phyloP scores from a whole-genome alignment of 2,113 vertebrate species.

The Platycercus adscitus region DNA sequence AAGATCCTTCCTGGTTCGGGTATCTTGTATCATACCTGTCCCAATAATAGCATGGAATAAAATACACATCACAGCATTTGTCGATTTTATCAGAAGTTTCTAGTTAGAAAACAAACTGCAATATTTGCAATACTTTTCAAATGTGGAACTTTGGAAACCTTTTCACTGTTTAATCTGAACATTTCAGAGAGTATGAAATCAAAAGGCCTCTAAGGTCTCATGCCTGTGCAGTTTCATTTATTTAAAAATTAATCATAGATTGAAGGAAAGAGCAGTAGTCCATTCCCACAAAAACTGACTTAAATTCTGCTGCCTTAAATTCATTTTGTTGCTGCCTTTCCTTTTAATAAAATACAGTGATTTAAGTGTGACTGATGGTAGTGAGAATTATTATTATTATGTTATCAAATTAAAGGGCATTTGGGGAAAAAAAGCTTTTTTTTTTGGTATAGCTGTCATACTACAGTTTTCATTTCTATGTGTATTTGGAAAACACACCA shows the following conservation, averaged over 20 bases:
- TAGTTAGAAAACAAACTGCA: background rate
- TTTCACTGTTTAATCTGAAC: background rate
- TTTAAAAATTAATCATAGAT: slow-evolving; percentile 53
- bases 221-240: slow-evolving; percentile 34
- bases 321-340: background rate
- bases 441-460: background rate
- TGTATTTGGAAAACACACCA: background rate
- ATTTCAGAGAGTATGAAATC: background rate
- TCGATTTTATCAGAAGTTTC: background rate
- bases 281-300: slow-evolving; percentile 27
- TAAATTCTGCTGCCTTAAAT: slow-evolving; percentile 22
- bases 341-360: slow-evolving; percentile 9
- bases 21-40: background rate
- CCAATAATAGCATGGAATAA: accelerated
- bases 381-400: background rate
- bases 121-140: background rate
- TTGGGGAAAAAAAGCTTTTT: background rate
- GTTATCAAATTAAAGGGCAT: slow-evolving; percentile 2
- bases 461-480: background rate
- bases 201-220: slow-evolving; percentile 3
- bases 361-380: slow-evolving; percentile 7
- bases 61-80: background rate
- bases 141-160: background rate
- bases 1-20: background rate
- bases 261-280: slow-evolving; percentile 18